Conservation (phyloP, 2,113 vertebrate species). For the Petromus typicus region DNA sequence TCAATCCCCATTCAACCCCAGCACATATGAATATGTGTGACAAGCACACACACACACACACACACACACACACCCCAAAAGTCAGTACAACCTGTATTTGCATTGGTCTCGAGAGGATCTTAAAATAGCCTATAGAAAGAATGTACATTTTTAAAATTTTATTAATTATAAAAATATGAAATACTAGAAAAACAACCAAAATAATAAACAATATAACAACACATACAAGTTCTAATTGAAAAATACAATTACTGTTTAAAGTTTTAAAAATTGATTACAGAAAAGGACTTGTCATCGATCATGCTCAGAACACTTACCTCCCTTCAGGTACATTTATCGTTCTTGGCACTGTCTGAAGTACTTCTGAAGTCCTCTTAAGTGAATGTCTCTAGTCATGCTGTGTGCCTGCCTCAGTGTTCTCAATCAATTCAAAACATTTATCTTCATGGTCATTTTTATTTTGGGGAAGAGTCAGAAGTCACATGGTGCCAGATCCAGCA, state of each 20-base stretch:
- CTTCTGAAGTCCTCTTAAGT: not conserved
- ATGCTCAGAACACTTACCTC: not conserved
- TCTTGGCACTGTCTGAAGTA: not conserved
- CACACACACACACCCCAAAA: not conserved
- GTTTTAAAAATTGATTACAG: not conserved
- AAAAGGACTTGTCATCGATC: not conserved
- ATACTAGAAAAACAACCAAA: slow-evolving; percentile 37
- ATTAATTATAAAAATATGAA: not conserved
- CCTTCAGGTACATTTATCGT: not conserved
- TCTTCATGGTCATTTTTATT: not conserved
- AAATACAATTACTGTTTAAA: not conserved
- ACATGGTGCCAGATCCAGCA: not conserved
- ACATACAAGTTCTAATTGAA: not conserved
- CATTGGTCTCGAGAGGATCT: slow-evolving; percentile 25
- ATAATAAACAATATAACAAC: not conserved
- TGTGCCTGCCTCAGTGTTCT: not conserved
- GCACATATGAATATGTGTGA: not conserved
- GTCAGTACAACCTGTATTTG: not conserved
- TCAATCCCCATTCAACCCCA: not conserved
- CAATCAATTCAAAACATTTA: not conserved
- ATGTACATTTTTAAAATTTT: not conserved
- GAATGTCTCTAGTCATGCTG: not conserved
- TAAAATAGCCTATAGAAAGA: slow-evolving; percentile 7
- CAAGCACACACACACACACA: not conserved
- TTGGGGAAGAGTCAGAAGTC: not conserved